phyloP scores from a whole-genome alignment of 2,888 invertebrate species.

The Uloborus plumipes region DNA sequence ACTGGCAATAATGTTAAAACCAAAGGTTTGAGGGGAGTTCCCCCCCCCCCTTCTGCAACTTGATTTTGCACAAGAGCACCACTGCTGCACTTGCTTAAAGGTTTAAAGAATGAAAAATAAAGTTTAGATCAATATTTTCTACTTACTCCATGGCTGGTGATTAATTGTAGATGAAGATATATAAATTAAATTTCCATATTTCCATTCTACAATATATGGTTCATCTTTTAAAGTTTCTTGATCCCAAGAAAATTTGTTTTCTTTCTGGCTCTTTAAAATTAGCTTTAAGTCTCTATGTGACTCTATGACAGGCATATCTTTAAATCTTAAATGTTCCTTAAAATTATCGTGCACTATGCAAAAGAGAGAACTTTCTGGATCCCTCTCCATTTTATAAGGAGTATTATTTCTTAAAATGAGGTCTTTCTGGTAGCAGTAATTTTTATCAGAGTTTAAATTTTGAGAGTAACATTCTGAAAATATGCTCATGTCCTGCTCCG shows the following conservation, averaged over 20 bases:
- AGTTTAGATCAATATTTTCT: too few relatives aligned
- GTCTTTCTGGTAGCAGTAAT: constrained; percentile 75
- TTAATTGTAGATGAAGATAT: constrained; percentile 1
- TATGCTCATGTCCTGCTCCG: constrained; percentile 75
- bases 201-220: background rate
- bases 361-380: constrained; percentile 74
- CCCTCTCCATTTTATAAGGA: constrained; percentile 67
- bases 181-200: constrained; percentile 38
- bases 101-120: too few relatives aligned
- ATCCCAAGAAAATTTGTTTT: constrained; percentile 49
- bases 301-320: constrained; percentile 66
- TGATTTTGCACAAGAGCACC: too few relatives aligned
- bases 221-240: background rate
- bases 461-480: constrained; percentile 76
- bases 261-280: constrained; percentile 28
- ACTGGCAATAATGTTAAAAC: too few relatives aligned
- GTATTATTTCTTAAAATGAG: constrained; percentile 76
- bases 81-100: too few relatives aligned
- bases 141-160: constrained; percentile 41
- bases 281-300: constrained; percentile 45
- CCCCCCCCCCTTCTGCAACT: too few relatives aligned
- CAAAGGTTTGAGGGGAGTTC: too few relatives aligned
- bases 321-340: constrained; percentile 71
- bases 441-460: constrained; percentile 66
- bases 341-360: constrained; percentile 77